These are phyloP conservation scores for Echiichthys vipera DNA, from an alignment of 2,797 vertebrate genomes.

Conservation along the genomic window DNA sequence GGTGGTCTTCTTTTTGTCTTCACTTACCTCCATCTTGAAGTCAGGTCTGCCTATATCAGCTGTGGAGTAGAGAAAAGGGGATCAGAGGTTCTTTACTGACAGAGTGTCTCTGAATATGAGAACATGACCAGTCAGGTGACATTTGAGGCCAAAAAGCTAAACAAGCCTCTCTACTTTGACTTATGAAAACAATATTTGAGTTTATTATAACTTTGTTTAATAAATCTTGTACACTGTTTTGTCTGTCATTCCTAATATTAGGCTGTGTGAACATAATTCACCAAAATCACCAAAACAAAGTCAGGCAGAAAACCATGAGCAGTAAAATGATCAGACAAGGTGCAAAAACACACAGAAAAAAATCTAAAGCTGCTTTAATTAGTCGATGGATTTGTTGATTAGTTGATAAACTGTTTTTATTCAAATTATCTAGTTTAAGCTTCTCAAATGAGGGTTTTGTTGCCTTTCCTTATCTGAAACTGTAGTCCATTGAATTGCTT, in stretches of 20 bases:
- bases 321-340: too few species aligned
- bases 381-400: too few species aligned
- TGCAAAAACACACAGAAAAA: too few species aligned
- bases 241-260: not conserved
- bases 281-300: too few species aligned
- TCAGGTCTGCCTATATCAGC: conserved; percentile 87
- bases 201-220: not conserved
- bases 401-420: too few species aligned
- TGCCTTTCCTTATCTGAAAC: not conserved
- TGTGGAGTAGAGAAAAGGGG: conserved; percentile 58
- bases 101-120: not conserved
- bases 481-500: too few species aligned
- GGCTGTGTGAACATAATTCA: too few species aligned
- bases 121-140: not conserved
- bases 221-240: too few species aligned
- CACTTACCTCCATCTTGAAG: conserved; percentile 79
- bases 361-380: too few species aligned
- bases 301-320: too few species aligned
- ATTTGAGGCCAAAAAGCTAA: not conserved
- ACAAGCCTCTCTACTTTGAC: not conserved
- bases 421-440: not conserved
- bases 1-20: conserved; percentile 74
- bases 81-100: not conserved
- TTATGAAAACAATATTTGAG: not conserved
- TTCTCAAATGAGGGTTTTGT: not conserved